Evolutionary conservation across 2,113 vertebrate species (phyloP), one percentile per base, ranked within the genome.

Genomic region (Pelodiscus sinensis): DNA sequence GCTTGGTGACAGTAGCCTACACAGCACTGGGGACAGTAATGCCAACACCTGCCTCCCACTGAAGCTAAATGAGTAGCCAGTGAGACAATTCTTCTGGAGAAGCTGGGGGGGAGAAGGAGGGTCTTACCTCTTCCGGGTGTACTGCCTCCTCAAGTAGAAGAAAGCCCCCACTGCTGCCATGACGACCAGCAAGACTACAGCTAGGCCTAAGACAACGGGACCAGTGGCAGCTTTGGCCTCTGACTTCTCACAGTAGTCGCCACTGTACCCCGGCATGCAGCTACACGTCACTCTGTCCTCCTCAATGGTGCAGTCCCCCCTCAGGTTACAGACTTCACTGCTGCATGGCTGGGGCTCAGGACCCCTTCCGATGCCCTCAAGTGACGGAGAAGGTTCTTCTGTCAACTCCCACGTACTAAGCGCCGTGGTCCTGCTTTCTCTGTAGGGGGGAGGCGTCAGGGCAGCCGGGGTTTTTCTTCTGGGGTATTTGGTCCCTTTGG

Each of bases 171-270:
- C 9, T 2, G 98, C 29, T 4, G 97, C 98, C 1, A 98, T 8
- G 10, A 97, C 1, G 0, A 97, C 96, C 10, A 98, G 0, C 31
- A 99, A 85, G 75, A 97, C 77, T 0, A 85, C 95, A 0, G 98
- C 60, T 9, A 97, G 94, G 3, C 98, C 96, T 22, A 99, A 84
- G 54, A 31, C 27, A 0, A 95, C 38, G 29, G 98, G 97, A 8
- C 98, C 11, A 0, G 93, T 97, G 0, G 97, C 11, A 0, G 97
- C 92, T 55, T 97, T 96, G 44, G 95, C 83, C 15, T 97, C 78
- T 0, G 96, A 52, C 22, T 98, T 96, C 89, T 99, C 97, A 3
- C 99, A 99, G 85, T 97, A 98, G 82, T 98, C 96, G 0, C 99
- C 98, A 0, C 84, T 96, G 35, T 98, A 99, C 50, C 98, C 98